A percentile compares a stretch with the other conserved stretches of the same genome.
Conservation (phyloP, 2,888 invertebrate genomes). For the Polia nebulosa region DNA sequence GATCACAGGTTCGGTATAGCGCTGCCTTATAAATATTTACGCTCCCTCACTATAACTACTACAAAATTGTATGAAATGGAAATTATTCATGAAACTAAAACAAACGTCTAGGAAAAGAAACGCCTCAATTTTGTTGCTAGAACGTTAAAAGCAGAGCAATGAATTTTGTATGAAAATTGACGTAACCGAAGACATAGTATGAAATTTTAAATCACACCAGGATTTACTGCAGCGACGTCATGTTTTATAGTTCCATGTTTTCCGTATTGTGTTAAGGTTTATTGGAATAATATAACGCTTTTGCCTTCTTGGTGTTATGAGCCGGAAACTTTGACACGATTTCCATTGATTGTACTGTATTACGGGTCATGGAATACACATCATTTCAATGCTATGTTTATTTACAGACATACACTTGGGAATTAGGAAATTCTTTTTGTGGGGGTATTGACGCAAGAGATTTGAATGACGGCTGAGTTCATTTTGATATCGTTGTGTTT, state of each 20-base stretch:
- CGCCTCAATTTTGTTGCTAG: constrained; percentile 62
- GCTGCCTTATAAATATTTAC: constrained; percentile 68
- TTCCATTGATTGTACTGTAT: constrained; percentile 4
- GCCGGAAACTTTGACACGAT: constrained; percentile 5
- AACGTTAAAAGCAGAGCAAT: constrained; percentile 68
- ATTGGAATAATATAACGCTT: constrained; percentile 67
- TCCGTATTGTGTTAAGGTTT: constrained; percentile 66
- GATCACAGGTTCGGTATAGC: constrained; percentile 55
- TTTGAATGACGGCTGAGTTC: background rate
- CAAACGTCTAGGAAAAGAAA: constrained; percentile 60
- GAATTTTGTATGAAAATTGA: constrained; percentile 78
- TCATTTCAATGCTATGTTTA: background rate
- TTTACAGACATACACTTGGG: background rate
- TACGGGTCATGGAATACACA: background rate
- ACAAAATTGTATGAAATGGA: constrained; percentile 59
- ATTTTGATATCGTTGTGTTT: constrained; percentile 20
- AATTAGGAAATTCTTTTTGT: background rate
- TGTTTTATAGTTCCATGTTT: constrained; percentile 71
- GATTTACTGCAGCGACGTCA: constrained; percentile 70
- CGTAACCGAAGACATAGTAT: constrained; percentile 71
- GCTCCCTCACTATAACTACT: constrained; percentile 52
- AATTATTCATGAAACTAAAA: constrained; percentile 65
- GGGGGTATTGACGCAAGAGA: background rate
- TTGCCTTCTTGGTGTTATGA: constrained; percentile 51
- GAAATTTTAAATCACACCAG: constrained; percentile 73